These are phyloP conservation scores for Epinotia ramella DNA, from an alignment of 2,888 invertebrate genomes.

Conservation along the genomic window DNA sequence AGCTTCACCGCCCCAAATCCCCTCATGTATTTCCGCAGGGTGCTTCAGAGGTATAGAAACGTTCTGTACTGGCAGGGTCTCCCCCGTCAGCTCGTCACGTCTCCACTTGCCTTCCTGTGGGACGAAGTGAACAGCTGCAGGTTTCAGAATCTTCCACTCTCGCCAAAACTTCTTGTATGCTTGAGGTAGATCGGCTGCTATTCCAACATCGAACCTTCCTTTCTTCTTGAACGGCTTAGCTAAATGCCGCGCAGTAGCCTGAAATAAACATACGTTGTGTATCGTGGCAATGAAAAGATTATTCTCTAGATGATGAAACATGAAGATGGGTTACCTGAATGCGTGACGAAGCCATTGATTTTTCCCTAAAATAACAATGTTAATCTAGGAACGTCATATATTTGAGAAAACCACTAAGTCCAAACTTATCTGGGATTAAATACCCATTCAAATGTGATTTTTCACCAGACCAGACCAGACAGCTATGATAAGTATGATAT, in stretches of 20 bases:
- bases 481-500: background rate
- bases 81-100: slow-evolving; percentile 89
- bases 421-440: slow-evolving; percentile 28
- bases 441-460: slow-evolving; percentile 31
- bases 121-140: slow-evolving; percentile 88
- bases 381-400: slow-evolving; percentile 46
- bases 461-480: slow-evolving; percentile 7
- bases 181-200: slow-evolving; percentile 89
- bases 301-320: slow-evolving; percentile 57
- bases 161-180: slow-evolving; percentile 94
- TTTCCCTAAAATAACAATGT: slow-evolving; percentile 54
- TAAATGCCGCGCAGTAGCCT: slow-evolving; percentile 78
- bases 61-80: slow-evolving; percentile 91
- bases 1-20: slow-evolving; percentile 99
- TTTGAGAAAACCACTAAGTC: slow-evolving; percentile 23
- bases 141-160: slow-evolving; percentile 91
- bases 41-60: slow-evolving; percentile 90
- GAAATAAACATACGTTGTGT: slow-evolving; percentile 59
- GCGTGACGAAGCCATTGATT: slow-evolving; percentile 73
- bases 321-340: slow-evolving; percentile 48
- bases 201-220: slow-evolving; percentile 87
- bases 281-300: slow-evolving; percentile 53
- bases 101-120: slow-evolving; percentile 90
- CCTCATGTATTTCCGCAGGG: slow-evolving; percentile 92
- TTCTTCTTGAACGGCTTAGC: slow-evolving; percentile 81